These are phyloP conservation scores for Notarius quadriscutis DNA, from an alignment of 2,113 vertebrate genomes.

Conservation along the genomic window DNA sequence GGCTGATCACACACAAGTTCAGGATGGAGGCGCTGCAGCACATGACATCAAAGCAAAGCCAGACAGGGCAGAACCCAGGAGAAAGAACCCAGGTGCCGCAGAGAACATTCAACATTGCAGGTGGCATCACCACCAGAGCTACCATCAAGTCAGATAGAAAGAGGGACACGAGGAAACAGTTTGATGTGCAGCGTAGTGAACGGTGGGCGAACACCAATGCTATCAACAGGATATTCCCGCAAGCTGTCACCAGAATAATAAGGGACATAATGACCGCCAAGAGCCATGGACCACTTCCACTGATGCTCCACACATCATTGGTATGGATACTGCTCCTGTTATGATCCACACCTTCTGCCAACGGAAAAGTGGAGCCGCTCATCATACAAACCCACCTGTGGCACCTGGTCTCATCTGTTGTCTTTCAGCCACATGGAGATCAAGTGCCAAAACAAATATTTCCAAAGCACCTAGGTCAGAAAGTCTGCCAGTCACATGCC, in stretches of 20 bases:
- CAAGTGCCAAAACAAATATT: neutral
- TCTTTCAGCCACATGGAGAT: constrained; percentile 30
- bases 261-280: constrained; percentile 81
- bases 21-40: constrained; percentile 98
- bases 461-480: constrained; percentile 3
- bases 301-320: constrained; percentile 64
- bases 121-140: constrained; percentile 96
- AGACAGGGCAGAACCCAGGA: constrained; percentile 84
- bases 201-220: constrained; percentile 87
- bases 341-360: constrained; percentile 41
- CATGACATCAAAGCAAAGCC: constrained; percentile 96
- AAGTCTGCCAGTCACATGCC: constrained; percentile 3
- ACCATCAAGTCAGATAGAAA: constrained; percentile 97
- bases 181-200: constrained; percentile 91
- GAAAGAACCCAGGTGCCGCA: constrained; percentile 90
- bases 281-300: constrained; percentile 80
- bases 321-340: constrained; percentile 54
- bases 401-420: constrained; percentile 23
- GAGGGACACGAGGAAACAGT: constrained; percentile 94
- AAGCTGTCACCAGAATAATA: constrained; percentile 85
- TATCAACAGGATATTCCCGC: constrained; percentile 87
- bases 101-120: constrained; percentile 91
- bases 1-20: constrained; percentile 94
- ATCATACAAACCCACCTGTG: constrained; percentile 49
- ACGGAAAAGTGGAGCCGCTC: constrained; percentile 59